These are phyloP conservation scores for Tricholauxania praeusta DNA, from an alignment of 2,888 invertebrate genomes.

Conservation along the genomic window DNA sequence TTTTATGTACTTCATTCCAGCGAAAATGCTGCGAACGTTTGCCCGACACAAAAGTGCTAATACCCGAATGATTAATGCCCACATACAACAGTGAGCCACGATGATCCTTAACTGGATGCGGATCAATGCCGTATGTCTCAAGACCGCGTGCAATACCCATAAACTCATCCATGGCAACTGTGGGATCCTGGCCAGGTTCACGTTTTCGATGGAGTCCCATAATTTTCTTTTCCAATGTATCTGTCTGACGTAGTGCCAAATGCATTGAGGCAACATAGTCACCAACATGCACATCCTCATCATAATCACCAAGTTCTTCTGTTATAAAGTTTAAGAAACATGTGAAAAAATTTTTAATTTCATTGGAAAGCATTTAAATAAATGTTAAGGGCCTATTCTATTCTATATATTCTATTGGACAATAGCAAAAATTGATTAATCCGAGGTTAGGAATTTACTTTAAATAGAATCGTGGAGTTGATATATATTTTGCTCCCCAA, in stretches of 20 bases:
- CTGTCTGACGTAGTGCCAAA: constrained; percentile 91
- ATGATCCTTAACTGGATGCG: constrained; percentile 97
- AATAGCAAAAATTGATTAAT: not conserved
- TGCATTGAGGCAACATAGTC: constrained; percentile 94
- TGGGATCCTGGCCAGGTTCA: constrained; percentile 86
- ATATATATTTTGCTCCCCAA: no score
- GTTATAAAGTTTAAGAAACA: constrained; percentile 40
- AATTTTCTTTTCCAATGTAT: constrained; percentile 91
- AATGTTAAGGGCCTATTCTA: no score
- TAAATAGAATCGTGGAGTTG: not conserved
- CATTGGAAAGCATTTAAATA: not conserved
- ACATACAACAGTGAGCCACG: constrained; percentile 91
- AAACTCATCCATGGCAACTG: constrained; percentile 90
- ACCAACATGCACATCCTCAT: constrained; percentile 86
- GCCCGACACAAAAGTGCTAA: constrained; percentile 94
- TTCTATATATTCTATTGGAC: no score
- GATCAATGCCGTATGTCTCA: constrained; percentile 98
- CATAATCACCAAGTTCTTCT: constrained; percentile 97
- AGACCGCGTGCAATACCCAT: constrained; percentile 90
- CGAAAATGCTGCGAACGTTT: constrained; percentile 94
- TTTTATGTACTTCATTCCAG: constrained; percentile 95
- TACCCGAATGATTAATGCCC: constrained; percentile 95
- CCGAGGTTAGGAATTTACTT: not conserved
- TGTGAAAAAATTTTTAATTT: not conserved
- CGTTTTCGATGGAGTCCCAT: constrained; percentile 91